Conservation (phyloP, 2,113 vertebrate species). For the Salvator merianae region DNA sequence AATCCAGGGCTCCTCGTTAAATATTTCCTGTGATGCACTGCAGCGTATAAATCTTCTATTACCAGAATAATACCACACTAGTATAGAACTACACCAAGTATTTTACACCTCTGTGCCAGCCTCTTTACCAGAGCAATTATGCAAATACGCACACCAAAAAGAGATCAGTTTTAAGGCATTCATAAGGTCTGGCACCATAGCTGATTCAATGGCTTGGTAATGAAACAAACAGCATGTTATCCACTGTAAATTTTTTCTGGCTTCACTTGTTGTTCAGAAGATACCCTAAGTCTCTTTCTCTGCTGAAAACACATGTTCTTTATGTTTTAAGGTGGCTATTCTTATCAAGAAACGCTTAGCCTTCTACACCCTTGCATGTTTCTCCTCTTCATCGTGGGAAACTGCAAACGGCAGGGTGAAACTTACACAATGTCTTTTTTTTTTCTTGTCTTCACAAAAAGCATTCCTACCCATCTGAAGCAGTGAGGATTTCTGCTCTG, state of each 20-base stretch:
- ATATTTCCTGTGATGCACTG: background rate
- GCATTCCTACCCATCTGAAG: background rate
- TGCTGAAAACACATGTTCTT: background rate
- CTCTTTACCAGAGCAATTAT: background rate
- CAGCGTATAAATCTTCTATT: background rate
- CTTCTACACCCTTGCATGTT: background rate
- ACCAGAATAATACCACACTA: background rate
- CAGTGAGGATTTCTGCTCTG: background rate
- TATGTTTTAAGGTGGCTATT: background rate
- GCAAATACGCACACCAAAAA: constrained; percentile 4
- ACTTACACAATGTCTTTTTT: background rate
- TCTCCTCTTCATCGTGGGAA: background rate
- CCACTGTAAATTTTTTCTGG: background rate
- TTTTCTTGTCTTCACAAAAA: background rate
- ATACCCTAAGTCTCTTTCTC: background rate
- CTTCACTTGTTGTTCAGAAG: background rate
- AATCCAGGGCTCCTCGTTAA: background rate
- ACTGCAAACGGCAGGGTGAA: background rate
- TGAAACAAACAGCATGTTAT: background rate
- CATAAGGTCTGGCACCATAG: background rate
- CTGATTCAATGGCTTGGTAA: background rate
- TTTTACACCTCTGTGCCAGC: background rate
- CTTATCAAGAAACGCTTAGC: background rate
- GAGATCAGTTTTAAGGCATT: background rate
- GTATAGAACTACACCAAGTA: background rate